Evolutionary conservation across 1,140 invertebrate species (phyloP).

Genomic region (Pseudoatta argentina): DNA sequence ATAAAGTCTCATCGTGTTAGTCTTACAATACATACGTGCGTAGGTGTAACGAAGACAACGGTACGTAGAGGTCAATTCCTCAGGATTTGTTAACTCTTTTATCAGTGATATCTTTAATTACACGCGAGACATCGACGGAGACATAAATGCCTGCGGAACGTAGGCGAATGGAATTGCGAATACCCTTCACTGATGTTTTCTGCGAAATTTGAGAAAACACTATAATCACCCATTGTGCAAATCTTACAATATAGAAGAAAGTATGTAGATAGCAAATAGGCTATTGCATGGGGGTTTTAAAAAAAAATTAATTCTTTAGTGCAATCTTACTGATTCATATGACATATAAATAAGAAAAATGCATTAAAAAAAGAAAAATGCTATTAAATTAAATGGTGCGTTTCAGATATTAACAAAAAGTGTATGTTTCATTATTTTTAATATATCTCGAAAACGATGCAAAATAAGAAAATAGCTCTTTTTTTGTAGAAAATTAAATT

Average conservation of each 20-base stretch:
- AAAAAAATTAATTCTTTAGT: too few species aligned
- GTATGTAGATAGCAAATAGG: background rate
- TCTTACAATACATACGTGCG: background rate
- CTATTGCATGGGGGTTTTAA: too few species aligned
- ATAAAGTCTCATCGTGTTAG: slow-evolving; percentile 4
- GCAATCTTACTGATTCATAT: too few species aligned
- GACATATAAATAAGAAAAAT: too few species aligned
- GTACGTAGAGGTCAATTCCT: background rate
- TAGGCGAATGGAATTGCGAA: slow-evolving; percentile 40
- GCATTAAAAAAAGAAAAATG: too few species aligned
- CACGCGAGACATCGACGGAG: background rate
- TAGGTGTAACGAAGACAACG: slow-evolving; percentile 38
- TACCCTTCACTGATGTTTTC: background rate
- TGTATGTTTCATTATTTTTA: too few species aligned
- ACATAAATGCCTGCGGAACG: slow-evolving; percentile 13
- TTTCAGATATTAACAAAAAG: too few species aligned
- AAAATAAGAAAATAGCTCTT: too few species aligned
- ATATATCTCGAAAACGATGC: too few species aligned
- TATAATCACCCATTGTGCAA: background rate
- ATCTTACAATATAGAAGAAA: background rate
- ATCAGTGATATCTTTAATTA: slow-evolving; percentile 46
- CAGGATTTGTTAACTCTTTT: slow-evolving; percentile 7
- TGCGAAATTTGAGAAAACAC: slow-evolving; percentile 21
- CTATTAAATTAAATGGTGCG: too few species aligned
- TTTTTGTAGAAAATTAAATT: too few species aligned